A percentile compares a stretch with the other conserved stretches of the same genome.
phyloP scores from a whole-genome alignment of 2,113 vertebrate species.

The Rostratula benghalensis region DNA sequence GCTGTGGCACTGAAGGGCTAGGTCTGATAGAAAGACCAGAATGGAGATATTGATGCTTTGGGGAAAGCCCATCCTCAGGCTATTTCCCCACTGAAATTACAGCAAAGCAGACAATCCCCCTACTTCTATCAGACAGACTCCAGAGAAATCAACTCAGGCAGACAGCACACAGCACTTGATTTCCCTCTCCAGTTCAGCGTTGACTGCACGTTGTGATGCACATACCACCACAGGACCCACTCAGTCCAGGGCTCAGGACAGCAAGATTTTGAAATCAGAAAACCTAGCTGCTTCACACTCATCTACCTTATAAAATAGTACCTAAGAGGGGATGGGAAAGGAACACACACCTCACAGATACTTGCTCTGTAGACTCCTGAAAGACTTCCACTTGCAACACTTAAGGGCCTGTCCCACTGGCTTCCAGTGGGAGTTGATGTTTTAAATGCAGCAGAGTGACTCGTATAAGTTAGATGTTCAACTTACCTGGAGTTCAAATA shows the following conservation, averaged over 20 bases:
- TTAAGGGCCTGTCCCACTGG: neutral
- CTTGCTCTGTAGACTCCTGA: neutral
- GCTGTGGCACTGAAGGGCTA: neutral
- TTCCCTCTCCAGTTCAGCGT: neutral
- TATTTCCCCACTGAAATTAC: neutral
- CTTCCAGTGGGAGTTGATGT: neutral
- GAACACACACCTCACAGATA: neutral
- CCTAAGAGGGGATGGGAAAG: neutral
- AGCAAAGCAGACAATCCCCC: neutral
- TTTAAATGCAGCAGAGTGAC: neutral
- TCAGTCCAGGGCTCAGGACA: neutral
- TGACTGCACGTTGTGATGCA: fast-evolving
- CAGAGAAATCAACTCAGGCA: neutral
- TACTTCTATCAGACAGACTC: neutral
- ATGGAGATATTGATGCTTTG: neutral
- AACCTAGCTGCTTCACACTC: neutral
- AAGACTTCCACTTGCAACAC: neutral
- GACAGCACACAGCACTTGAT: neutral
- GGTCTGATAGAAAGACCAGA: neutral
- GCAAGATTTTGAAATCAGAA: neutral
- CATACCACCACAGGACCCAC: neutral
- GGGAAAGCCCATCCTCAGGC: neutral
- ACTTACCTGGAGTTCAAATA: neutral
- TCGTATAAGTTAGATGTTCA: neutral
- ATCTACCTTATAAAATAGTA: neutral